These are phyloP conservation scores for Diabrotica balteata DNA, from an alignment of 2,888 invertebrate genomes.

Conservation along the genomic window DNA sequence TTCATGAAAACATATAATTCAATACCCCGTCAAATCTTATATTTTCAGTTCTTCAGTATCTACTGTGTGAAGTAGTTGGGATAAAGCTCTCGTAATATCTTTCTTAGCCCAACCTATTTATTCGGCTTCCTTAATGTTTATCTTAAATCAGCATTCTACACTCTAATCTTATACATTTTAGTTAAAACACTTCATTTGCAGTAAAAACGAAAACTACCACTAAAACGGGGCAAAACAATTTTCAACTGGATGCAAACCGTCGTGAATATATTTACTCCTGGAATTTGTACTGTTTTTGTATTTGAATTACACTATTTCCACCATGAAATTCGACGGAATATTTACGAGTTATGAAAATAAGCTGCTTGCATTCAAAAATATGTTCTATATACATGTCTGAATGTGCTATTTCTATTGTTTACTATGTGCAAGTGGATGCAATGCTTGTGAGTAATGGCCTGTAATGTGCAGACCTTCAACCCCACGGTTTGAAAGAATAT, in stretches of 20 bases:
- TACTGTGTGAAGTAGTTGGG: too few species aligned
- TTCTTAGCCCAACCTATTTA: too few species aligned
- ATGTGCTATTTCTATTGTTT: constrained; percentile 20
- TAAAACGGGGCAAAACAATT: too few species aligned
- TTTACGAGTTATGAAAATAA: constrained; percentile 27
- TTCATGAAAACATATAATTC: too few species aligned
- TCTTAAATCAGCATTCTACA: too few species aligned
- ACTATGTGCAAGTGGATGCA: constrained; percentile 24
- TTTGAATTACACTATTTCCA: constrained; percentile 2
- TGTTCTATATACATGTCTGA: constrained; percentile 22
- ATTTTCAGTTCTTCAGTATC: too few species aligned
- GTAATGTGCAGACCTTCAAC: constrained; percentile 5
- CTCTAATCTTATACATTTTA: too few species aligned
- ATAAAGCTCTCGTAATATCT: too few species aligned
- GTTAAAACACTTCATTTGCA: too few species aligned
- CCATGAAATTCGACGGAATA: constrained; percentile 11
- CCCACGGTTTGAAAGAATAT: constrained; percentile 4
- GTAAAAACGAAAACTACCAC: too few species aligned
- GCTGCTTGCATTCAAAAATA: constrained; percentile 20
- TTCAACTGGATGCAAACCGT: not conserved
- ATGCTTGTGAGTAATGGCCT: constrained; percentile 9
- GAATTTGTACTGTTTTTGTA: not conserved
- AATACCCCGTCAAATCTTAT: too few species aligned
- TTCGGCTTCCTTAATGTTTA: too few species aligned
- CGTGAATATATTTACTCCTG: not conserved